Evolutionary conservation across 2,797 vertebrate genomes (phyloP).

Genomic region (Sitta carolinensis): DNA sequence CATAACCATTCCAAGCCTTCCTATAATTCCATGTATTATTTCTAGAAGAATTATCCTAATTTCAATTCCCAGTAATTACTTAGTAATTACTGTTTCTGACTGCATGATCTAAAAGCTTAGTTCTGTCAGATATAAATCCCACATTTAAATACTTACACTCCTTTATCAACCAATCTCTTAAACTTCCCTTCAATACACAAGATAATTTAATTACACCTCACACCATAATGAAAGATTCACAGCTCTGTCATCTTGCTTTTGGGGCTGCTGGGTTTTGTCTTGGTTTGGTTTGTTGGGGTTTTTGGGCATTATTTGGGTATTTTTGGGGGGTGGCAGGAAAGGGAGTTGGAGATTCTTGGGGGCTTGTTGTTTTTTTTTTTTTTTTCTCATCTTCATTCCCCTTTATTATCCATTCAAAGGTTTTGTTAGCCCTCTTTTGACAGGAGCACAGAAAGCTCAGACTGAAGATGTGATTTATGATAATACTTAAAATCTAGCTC

Average conservation of each 20-base stretch:
- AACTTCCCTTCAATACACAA: not conserved
- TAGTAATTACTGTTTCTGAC: not conserved
- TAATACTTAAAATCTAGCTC: not conserved
- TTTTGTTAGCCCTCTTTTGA: not conserved
- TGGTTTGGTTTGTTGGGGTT: not conserved
- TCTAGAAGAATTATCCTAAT: not conserved
- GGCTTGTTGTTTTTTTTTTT: not conserved
- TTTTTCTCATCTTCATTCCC: not conserved
- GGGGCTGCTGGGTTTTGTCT: not conserved
- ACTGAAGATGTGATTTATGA: not conserved
- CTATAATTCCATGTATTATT: not conserved
- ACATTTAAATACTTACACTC: not conserved
- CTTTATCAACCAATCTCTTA: not conserved
- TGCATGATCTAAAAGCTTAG: not conserved
- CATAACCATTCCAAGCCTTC: not conserved
- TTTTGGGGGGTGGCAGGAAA: fast-evolving
- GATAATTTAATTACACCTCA: not conserved
- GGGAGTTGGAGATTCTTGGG: fast-evolving
- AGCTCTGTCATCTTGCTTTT: not conserved
- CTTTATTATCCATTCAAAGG: not conserved
- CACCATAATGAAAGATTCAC: not conserved
- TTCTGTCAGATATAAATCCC: not conserved
- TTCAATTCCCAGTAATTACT: not conserved
- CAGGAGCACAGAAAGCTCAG: not conserved
- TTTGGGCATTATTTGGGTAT: fast-evolving